Evolutionary conservation across 2,888 invertebrate species (phyloP).

Genomic region (Aradus depressus): DNA sequence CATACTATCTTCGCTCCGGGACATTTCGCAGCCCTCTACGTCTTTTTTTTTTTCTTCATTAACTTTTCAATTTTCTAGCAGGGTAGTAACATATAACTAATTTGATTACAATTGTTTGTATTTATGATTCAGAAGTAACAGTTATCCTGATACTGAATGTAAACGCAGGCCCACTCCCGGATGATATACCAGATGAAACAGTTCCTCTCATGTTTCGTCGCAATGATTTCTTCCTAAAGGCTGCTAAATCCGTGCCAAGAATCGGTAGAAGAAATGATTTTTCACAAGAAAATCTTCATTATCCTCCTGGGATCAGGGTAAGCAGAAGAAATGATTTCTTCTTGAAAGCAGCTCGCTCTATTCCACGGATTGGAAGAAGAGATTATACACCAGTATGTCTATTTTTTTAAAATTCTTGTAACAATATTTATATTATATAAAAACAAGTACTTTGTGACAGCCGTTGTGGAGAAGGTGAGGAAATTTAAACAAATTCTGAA

Average conservation of each 20-base stretch:
- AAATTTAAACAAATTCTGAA: no score
- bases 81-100: no score
- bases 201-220: conserved; percentile 24
- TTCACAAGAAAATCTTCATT: no score
- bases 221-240: conserved; percentile 30
- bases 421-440: neutral
- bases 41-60: no score
- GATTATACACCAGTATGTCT: conserved; percentile 11
- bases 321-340: conserved; percentile 26
- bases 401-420: neutral
- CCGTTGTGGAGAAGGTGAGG: no score
- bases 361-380: conserved; percentile 27
- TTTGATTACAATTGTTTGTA: no score
- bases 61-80: no score
- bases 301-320: conserved; percentile 24
- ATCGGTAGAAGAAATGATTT: conserved; percentile 29
- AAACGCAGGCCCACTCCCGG: neutral
- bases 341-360: conserved; percentile 27
- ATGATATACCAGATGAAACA: conserved; percentile 14
- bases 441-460: no score
- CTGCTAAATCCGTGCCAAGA: conserved; percentile 29
- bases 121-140: no score
- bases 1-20: no score
- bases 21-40: no score
- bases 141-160: no score